These are phyloP conservation scores for Manis javanica DNA, from an alignment of 2,797 vertebrate species.

Conservation along the genomic window DNA sequence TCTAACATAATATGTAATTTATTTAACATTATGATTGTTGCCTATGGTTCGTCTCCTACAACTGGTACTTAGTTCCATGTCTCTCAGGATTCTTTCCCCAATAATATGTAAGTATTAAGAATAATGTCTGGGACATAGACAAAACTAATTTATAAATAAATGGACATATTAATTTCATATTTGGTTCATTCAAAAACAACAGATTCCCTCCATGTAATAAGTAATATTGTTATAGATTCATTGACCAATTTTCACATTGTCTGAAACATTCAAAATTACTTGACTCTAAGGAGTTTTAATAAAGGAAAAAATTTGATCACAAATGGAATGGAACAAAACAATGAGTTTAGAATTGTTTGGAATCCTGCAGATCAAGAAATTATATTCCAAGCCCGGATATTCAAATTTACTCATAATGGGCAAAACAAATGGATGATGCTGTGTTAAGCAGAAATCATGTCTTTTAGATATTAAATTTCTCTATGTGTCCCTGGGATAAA, in stretches of 20 bases:
- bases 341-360: background rate
- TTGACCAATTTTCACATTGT: background rate
- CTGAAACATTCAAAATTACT: background rate
- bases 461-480: background rate
- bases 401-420: background rate
- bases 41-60: background rate
- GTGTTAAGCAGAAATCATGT: background rate
- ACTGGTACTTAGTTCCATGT: background rate
- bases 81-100: background rate
- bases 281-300: background rate
- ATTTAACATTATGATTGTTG: background rate
- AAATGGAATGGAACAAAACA: background rate
- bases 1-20: background rate
- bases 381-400: background rate
- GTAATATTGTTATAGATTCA: background rate
- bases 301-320: background rate
- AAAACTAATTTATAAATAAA: background rate
- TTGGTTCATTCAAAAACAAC: background rate
- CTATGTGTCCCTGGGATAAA: background rate
- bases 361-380: background rate
- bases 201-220: background rate
- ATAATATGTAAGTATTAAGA: background rate
- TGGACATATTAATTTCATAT: constrained; percentile 15
- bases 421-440: background rate
- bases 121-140: background rate